Base-by-base conservation (phyloP, 2,888 invertebrate genomes). In the Rhimphoctona megacephalus region DNA sequence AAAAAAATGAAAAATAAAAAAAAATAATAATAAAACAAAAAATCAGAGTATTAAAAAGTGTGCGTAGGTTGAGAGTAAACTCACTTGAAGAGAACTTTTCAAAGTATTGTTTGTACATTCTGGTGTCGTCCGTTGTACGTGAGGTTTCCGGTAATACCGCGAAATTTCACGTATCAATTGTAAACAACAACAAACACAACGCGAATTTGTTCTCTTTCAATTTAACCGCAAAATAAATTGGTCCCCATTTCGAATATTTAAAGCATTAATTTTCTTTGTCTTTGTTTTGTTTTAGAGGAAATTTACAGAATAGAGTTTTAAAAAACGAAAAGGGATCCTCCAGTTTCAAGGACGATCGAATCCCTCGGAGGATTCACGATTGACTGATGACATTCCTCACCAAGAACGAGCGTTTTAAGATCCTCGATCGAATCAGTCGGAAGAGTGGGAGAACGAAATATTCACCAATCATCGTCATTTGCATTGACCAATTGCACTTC, bases 51-150 rank as follows among this genome's bases (percentile, higher is more conserved):
- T n/a, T n/a, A 49, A 33, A 17, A 43, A 69, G 7, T 1, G 19
- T 22, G 11, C 4, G 39, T 39, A n/a, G 39, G 30, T n/a, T 54
- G 25, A n/a, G 43, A 64, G 30, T 17, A 66, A 74, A 91, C 91
- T 91, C 76, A 91, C 91, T 61, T 81, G 90, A 85, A 17, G 85
- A 80, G 57, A 89, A 73, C 14, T 74, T 83, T 36, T 74, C 76
- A 82, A 89, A 89, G 74, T 83, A 82, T 49, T 86, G 81, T 61
- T 87, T 83, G 81, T 88, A 87, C 89, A 90, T 91, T 69, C 89
- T 25, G 70, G 70, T n/a, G 64, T 73, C 25, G 17, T 54, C 39
- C 30, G 67, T 14, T n/a, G 4, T 25, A 73, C 73, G 81, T 49
- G 77, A 77, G 77, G 73, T 25, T 85, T 81, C 77, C 85, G 81